Evolutionary conservation across 2,888 invertebrate genomes (phyloP).

Genomic region (Nomada hirtipes): DNA sequence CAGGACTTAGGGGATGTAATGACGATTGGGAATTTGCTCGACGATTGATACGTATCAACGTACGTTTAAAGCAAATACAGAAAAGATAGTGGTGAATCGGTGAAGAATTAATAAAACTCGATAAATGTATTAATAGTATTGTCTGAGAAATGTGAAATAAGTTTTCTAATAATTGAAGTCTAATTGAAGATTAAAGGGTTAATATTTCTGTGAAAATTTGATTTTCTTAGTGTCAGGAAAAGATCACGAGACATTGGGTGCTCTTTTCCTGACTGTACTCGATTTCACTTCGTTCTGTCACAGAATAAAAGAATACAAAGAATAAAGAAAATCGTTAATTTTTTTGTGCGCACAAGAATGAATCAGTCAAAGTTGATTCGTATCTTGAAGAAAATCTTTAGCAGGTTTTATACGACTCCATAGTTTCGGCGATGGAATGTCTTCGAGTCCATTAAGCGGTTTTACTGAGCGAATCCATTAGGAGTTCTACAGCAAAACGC

Average conservation of each 20-base stretch:
- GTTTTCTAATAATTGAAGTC: no score
- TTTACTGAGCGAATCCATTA: constrained; percentile 24
- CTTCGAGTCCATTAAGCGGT: constrained; percentile 22
- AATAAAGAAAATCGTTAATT: no score
- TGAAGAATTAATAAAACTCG: not conserved
- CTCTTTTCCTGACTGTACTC: no score
- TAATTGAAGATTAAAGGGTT: no score
- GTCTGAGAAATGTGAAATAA: no score
- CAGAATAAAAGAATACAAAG: no score
- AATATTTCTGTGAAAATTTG: no score
- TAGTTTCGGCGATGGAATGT: constrained; percentile 2
- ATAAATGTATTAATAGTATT: no score
- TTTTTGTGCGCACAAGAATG: not conserved
- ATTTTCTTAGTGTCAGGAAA: no score
- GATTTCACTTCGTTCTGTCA: no score
- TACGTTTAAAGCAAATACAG: not conserved
- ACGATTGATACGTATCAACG: not conserved
- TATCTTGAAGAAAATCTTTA: not conserved
- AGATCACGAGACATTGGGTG: no score
- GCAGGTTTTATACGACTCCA: not conserved
- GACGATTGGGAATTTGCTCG: not conserved
- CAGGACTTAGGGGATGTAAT: not conserved
- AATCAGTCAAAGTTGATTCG: not conserved
- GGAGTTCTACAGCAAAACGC: constrained; percentile 18
- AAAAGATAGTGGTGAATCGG: no score